Percentiles rank a stretch among this genome's conserved stretches.
Conservation (phyloP, 2,797 vertebrate species). For the Labeo calbasu region DNA sequence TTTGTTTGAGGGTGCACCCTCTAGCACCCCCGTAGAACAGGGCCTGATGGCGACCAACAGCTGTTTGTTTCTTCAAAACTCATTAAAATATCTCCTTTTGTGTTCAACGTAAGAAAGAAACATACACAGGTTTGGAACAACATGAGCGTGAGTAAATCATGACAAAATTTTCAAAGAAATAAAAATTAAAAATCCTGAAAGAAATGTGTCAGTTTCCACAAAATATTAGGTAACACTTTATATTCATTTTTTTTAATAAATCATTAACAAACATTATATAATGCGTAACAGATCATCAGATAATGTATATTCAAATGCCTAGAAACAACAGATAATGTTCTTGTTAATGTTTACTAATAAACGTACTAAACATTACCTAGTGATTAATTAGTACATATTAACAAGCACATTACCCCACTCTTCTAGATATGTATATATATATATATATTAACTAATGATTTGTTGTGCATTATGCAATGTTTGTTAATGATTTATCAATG, state of each 20-base stretch:
- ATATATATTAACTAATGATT: background rate
- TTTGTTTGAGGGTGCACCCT: too few species aligned
- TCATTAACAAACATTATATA: background rate
- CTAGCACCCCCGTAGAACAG: too few species aligned
- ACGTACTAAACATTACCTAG: background rate
- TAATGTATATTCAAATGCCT: background rate
- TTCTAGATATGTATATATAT: background rate
- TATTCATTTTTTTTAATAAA: background rate
- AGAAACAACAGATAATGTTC: background rate
- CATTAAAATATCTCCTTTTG: too few species aligned
- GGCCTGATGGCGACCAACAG: too few species aligned
- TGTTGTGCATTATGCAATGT: background rate
- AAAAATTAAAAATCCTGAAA: too few species aligned
- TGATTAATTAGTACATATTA: background rate
- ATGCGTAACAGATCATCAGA: background rate
- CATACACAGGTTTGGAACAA: too few species aligned
- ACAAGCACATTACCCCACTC: background rate
- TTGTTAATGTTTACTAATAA: background rate
- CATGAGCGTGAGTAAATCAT: too few species aligned
- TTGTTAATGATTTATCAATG: background rate
- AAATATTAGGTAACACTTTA: background rate
- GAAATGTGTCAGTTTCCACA: background rate
- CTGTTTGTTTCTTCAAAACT: too few species aligned
- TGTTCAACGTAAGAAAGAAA: too few species aligned
- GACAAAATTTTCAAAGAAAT: too few species aligned